These are phyloP conservation scores for Anguilla rostrata DNA, from an alignment of 2,113 vertebrate species.

Conservation along the genomic window DNA sequence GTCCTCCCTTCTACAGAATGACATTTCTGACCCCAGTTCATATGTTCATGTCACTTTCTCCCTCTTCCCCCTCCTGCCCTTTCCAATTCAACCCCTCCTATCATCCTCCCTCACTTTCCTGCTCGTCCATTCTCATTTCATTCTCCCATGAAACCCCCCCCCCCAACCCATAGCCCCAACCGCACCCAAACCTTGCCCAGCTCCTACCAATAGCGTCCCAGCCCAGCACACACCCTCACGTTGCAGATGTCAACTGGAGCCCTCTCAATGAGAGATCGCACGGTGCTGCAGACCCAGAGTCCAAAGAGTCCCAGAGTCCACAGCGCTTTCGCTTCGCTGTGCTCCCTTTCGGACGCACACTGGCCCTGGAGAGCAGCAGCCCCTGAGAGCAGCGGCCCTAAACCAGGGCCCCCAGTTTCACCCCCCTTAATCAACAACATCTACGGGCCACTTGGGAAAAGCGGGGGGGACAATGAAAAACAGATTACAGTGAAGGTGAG, in stretches of 20 bases:
- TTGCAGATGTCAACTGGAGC: slow-evolving; percentile 66
- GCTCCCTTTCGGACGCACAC: not conserved
- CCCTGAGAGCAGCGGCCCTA: slow-evolving; percentile 21
- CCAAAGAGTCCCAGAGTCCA: too few relatives aligned
- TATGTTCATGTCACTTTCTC: slow-evolving; percentile 7
- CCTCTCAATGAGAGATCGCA: slow-evolving; percentile 70
- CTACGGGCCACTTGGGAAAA: slow-evolving; percentile 57
- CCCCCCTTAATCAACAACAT: slow-evolving; percentile 69
- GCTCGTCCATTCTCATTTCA: slow-evolving; percentile 28
- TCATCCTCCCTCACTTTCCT: slow-evolving; percentile 24
- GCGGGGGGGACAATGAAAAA: slow-evolving; percentile 41
- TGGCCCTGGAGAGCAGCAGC: not conserved
- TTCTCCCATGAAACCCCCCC: slow-evolving; percentile 24
- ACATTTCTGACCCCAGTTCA: not conserved
- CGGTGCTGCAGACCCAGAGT: slow-evolving; percentile 47
- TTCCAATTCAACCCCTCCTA: slow-evolving; percentile 50
- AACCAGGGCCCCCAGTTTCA: slow-evolving; percentile 71
- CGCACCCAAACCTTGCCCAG: not conserved
- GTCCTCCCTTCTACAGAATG: not conserved
- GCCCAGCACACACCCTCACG: slow-evolving; percentile 34
- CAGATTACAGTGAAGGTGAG: slow-evolving; percentile 8
- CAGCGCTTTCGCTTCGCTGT: slow-evolving; percentile 2
- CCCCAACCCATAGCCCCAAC: not conserved
- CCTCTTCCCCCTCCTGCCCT: slow-evolving; percentile 14
- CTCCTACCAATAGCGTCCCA: not conserved